These are phyloP conservation scores for Lepidurus packardi DNA, from an alignment of 1,140 invertebrate genomes.

Conservation along the genomic window DNA sequence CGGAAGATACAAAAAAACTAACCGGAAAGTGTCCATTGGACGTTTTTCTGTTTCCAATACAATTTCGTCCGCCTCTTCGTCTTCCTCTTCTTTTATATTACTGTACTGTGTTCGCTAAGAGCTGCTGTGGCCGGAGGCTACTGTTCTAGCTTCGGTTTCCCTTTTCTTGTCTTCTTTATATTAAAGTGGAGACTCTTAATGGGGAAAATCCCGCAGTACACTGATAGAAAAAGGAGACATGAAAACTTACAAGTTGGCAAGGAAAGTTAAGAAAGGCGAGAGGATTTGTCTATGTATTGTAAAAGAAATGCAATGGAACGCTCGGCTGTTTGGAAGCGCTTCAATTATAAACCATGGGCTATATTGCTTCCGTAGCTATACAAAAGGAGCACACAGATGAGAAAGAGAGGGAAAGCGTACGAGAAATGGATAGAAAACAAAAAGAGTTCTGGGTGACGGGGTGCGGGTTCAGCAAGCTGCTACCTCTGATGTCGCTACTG, in stretches of 20 bases:
- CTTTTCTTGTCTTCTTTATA: too few relatives aligned
- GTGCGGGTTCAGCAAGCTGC: constrained; percentile 12
- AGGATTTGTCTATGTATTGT: background rate
- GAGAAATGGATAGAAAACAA: background rate
- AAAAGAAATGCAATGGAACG: background rate
- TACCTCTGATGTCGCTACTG: background rate
- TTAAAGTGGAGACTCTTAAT: too few relatives aligned
- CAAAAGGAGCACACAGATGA: background rate
- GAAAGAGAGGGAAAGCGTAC: background rate
- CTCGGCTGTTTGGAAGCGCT: background rate
- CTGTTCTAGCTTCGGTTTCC: too few relatives aligned
- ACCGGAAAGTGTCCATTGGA: background rate
- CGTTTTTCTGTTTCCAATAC: background rate
- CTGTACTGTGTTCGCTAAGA: too few relatives aligned
- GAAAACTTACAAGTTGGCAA: too few relatives aligned
- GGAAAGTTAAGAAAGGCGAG: background rate
- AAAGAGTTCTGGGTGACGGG: background rate
- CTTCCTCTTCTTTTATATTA: too few relatives aligned
- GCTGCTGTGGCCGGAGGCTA: too few relatives aligned
- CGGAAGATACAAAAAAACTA: background rate
- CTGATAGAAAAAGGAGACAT: too few relatives aligned
- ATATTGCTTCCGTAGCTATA: constrained; percentile 1
- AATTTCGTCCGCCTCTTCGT: background rate
- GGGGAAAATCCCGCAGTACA: too few relatives aligned
- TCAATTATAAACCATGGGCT: background rate